These are phyloP conservation scores for Phyllostomus discolor DNA, from an alignment of 2,113 vertebrate species.

Conservation along the genomic window DNA sequence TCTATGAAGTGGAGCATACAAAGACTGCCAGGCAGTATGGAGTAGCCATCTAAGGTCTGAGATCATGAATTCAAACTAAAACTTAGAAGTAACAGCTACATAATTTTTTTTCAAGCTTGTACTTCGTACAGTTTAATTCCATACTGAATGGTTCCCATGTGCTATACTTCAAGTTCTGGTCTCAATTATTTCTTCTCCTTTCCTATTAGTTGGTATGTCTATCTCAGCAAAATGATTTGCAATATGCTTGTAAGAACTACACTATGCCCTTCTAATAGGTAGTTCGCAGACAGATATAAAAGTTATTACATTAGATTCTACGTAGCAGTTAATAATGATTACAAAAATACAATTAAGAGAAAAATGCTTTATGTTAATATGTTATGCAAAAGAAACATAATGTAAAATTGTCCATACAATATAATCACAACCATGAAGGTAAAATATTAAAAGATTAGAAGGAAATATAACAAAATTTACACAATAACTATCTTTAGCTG, in stretches of 20 bases:
- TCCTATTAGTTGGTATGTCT: background rate
- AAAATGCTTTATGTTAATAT: background rate
- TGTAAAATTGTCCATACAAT: background rate
- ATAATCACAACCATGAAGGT: background rate
- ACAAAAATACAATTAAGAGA: constrained; percentile 24
- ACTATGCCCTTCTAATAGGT: background rate
- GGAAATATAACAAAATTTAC: constrained; percentile 24
- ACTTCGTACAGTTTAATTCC: background rate
- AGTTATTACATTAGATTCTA: background rate
- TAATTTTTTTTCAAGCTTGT: background rate
- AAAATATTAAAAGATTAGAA: constrained; percentile 26
- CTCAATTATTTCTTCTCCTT: constrained; percentile 3
- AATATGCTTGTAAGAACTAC: background rate
- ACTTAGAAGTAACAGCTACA: background rate
- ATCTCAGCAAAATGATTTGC: constrained; percentile 11
- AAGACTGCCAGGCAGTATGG: background rate
- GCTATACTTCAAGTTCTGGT: background rate
- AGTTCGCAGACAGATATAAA: background rate
- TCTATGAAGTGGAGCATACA: background rate
- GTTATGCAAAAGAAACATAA: constrained; percentile 14
- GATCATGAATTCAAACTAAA: background rate
- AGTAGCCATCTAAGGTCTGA: background rate
- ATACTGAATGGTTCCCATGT: background rate
- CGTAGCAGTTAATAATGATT: background rate
- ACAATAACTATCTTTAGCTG: background rate